phyloP scores from a whole-genome alignment of 2,797 vertebrate species.

The Amphiprion clarkii region DNA sequence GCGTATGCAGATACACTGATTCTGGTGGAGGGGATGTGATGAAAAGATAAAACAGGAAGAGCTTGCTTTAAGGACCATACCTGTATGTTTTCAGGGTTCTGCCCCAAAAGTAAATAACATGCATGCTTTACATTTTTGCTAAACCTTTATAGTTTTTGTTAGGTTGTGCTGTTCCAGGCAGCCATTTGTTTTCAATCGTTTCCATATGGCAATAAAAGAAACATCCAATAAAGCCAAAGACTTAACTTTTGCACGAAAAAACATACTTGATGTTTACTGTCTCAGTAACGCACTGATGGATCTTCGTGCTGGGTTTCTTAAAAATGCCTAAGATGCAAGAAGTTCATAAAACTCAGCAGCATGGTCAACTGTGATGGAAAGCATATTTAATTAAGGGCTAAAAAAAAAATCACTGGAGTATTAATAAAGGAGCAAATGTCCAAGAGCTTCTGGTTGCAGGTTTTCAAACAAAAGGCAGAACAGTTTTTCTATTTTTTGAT shows the following conservation, averaged over 20 bases:
- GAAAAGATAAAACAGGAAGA: no score
- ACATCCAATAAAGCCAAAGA: background rate
- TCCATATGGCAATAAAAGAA: background rate
- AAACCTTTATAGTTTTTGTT: background rate
- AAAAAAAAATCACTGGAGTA: no score
- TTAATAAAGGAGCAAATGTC: no score
- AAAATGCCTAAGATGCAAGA: no score
- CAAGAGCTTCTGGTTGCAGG: no score
- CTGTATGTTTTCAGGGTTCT: background rate
- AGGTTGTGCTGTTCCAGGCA: background rate
- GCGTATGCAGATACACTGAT: conserved; percentile 1
- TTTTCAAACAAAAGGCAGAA: no score
- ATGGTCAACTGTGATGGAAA: background rate
- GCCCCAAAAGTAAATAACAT: background rate
- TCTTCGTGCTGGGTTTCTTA: no score
- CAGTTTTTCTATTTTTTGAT: no score
- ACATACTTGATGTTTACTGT: conserved; percentile 4
- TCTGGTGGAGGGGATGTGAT: background rate
- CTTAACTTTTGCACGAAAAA: background rate
- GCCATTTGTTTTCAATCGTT: background rate
- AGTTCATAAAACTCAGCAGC: background rate
- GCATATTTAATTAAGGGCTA: no score
- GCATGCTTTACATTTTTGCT: background rate
- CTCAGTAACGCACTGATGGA: background rate
- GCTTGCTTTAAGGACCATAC: background rate